These are phyloP conservation scores for Paradoxurus hermaphroditus DNA, from an alignment of 2,113 vertebrate species.

Conservation along the genomic window DNA sequence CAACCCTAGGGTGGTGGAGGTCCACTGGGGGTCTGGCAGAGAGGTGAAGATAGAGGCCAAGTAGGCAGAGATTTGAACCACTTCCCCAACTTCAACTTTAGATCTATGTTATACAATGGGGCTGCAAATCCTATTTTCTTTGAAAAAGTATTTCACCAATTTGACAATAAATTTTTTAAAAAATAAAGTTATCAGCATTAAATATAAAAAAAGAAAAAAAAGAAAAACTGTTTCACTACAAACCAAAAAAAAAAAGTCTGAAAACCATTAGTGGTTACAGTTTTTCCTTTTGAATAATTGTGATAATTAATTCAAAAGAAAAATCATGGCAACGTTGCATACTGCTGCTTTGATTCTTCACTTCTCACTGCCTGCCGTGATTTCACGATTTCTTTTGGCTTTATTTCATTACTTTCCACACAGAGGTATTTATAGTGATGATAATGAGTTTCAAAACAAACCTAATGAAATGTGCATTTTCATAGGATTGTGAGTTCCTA, in stretches of 20 bases:
- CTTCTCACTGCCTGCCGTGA: not conserved
- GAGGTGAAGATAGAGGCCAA: fast-evolving
- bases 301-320: not conserved
- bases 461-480: slow-evolving; percentile 52
- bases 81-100: not conserved
- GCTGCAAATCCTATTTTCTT: not conserved
- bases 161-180: too few species aligned
- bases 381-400: not conserved
- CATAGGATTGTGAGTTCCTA: not conserved
- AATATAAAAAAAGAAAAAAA: too few species aligned
- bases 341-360: not conserved
- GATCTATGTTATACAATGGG: not conserved
- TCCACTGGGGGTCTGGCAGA: fast-evolving
- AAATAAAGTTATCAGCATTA: too few species aligned
- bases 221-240: not conserved
- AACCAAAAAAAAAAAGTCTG: not conserved
- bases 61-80: not conserved
- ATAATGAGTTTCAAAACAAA: slow-evolving; percentile 62
- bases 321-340: not conserved
- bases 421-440: slow-evolving; percentile 41
- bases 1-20: too few species aligned
- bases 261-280: not conserved
- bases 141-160: not conserved
- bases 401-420: slow-evolving; percentile 29
- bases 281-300: slow-evolving; percentile 35